Evolutionary conservation across 1,140 invertebrate genomes (phyloP).

Genomic region (Pseudomyrmex gracilis): DNA sequence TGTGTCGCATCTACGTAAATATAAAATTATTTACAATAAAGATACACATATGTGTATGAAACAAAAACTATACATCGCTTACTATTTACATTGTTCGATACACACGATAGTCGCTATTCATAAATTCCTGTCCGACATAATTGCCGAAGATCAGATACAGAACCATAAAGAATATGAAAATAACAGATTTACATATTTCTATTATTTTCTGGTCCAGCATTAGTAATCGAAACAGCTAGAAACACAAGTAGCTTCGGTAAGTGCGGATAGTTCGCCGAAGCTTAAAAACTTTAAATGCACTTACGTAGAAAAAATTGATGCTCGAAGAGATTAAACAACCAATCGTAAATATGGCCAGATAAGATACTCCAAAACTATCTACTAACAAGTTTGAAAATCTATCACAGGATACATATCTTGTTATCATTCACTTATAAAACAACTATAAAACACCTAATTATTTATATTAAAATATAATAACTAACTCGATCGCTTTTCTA

Average conservation of each 20-base stretch:
- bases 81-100: constrained; percentile 13
- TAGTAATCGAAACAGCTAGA: constrained; percentile 32
- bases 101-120: not conserved
- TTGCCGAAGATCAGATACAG: constrained; percentile 11
- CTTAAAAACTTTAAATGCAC: not conserved
- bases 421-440: not conserved
- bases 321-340: not conserved
- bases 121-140: constrained; percentile 37
- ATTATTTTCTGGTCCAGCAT: not conserved
- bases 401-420: not conserved
- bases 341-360: not conserved
- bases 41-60: not conserved
- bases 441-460: not conserved
- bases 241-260: not conserved
- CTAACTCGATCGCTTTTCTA: constrained; percentile 50
- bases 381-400: constrained; percentile 1
- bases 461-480: constrained; percentile 24
- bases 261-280: too few relatives aligned
- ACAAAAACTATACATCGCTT: not conserved
- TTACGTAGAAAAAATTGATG: constrained; percentile 11
- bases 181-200: not conserved
- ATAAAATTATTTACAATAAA: not conserved
- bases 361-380: not conserved
- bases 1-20: constrained; percentile 17
- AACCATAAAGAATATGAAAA: not conserved